These are phyloP conservation scores for Narcine bancroftii DNA, from an alignment of 2,113 vertebrate genomes.

Conservation along the genomic window DNA sequence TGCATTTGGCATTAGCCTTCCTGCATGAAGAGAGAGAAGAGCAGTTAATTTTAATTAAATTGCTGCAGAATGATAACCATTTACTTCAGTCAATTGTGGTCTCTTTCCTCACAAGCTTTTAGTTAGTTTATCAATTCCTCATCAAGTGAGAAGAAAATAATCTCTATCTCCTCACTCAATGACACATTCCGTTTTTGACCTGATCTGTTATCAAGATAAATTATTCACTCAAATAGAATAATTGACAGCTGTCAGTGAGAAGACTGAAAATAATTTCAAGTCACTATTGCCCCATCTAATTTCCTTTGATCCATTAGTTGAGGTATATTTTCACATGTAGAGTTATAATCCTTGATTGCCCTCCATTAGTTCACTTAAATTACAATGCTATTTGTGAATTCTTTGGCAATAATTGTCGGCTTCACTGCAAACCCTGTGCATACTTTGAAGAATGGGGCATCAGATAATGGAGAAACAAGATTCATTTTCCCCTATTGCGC, in stretches of 20 bases:
- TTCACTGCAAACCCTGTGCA: neutral
- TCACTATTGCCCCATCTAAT: neutral
- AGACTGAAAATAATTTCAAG: neutral
- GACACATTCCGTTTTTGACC: neutral
- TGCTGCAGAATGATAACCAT: neutral
- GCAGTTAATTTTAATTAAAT: neutral
- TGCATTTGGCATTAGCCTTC: neutral
- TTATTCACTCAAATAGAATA: neutral
- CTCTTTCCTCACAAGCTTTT: neutral
- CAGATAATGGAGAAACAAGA: no score
- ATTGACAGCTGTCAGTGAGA: neutral
- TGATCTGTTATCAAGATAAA: neutral
- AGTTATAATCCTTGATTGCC: neutral
- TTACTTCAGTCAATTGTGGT: slow-evolving; percentile 7
- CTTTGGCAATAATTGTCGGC: neutral
- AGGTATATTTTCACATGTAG: neutral
- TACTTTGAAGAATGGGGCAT: neutral
- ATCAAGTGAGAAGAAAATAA: slow-evolving; percentile 1
- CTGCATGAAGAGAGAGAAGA: neutral
- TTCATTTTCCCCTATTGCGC: no score
- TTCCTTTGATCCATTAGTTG: neutral
- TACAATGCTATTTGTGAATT: neutral
- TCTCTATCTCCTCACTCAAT: neutral
- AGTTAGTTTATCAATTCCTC: neutral
- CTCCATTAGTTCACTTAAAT: neutral